These are phyloP conservation scores for Meganola albula DNA, from an alignment of 2,888 invertebrate genomes.

Conservation along the genomic window DNA sequence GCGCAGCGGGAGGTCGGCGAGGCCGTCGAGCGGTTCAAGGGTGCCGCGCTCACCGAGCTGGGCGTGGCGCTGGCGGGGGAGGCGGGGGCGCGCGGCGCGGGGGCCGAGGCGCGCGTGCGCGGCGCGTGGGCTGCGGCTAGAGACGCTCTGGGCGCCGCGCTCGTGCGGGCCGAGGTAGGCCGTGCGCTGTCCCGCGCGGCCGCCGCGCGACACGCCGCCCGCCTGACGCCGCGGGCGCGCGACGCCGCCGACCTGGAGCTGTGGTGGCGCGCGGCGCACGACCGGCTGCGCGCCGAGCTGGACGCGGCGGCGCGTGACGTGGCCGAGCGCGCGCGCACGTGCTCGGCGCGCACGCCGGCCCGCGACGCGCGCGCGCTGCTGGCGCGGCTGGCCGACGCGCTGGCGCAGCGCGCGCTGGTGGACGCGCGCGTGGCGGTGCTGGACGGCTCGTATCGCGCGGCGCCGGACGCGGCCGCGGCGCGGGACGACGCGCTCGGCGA, in stretches of 20 bases:
- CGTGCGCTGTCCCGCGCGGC: conserved; percentile 84
- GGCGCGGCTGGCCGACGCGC: conserved; percentile 41
- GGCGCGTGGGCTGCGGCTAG: conserved; percentile 87
- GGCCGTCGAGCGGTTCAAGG: conserved; percentile 81
- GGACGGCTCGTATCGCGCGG: conserved; percentile 74
- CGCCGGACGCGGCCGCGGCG: conserved; percentile 24
- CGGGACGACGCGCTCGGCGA: conserved; percentile 60
- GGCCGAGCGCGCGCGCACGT: conserved; percentile 81
- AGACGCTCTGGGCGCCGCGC: conserved; percentile 84
- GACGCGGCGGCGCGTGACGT: conserved; percentile 83
- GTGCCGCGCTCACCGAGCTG: conserved; percentile 82
- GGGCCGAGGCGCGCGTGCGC: conserved; percentile 81
- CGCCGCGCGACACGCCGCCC: conserved; percentile 75
- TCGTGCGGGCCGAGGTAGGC: conserved; percentile 87
- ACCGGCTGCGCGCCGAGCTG: conserved; percentile 84
- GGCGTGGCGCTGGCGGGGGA: conserved; percentile 82
- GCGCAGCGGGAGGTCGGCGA: conserved; percentile 80
- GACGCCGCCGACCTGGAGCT: conserved; percentile 84
- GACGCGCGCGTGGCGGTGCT: conserved; percentile 86
- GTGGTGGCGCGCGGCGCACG: conserved; percentile 86
- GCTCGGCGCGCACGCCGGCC: conserved; percentile 72
- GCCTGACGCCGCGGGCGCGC: conserved; percentile 81
- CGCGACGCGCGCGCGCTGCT: conserved; percentile 43
- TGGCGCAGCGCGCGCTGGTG: conserved; percentile 70
- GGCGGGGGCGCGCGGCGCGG: conserved; percentile 54